These are phyloP conservation scores for Listronotus bonariensis DNA, from an alignment of 1,140 invertebrate species.

Conservation along the genomic window DNA sequence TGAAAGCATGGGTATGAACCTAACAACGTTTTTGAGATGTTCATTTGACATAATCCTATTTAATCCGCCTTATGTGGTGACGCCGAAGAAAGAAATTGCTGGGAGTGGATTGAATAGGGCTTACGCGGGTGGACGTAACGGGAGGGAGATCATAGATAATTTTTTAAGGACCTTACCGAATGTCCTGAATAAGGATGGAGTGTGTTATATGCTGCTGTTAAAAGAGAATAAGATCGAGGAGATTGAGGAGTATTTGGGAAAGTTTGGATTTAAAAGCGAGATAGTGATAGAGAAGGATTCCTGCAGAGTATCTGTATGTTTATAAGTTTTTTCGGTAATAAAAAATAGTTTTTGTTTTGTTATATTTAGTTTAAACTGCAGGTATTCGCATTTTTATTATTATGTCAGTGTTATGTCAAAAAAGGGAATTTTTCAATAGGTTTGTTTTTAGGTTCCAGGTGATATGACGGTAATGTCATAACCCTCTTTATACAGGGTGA, in stretches of 20 bases:
- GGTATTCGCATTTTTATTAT: too few species aligned
- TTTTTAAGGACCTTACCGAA: slow-evolving; percentile 70
- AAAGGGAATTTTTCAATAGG: too few species aligned
- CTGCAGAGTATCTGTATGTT: slow-evolving; percentile 59
- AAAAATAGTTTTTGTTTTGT: background rate
- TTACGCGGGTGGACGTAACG: slow-evolving; percentile 85
- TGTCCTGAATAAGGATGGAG: slow-evolving; percentile 70
- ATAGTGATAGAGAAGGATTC: slow-evolving; percentile 69
- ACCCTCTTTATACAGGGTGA: too few species aligned
- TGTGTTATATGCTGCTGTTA: slow-evolving; percentile 84
- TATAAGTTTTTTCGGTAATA: slow-evolving; percentile 53
- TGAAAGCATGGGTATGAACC: slow-evolving; percentile 71
- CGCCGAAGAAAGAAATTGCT: slow-evolving; percentile 72
- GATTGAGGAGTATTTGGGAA: slow-evolving; percentile 66
- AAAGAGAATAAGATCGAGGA: slow-evolving; percentile 84
- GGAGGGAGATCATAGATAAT: slow-evolving; percentile 79
- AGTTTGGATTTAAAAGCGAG: slow-evolving; percentile 64
- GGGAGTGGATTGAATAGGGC: slow-evolving; percentile 64
- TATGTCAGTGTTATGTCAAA: too few species aligned
- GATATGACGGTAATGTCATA: too few species aligned
- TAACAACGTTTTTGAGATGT: slow-evolving; percentile 59
- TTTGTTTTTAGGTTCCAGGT: too few species aligned
- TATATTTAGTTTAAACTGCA: background rate
- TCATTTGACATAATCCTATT: slow-evolving; percentile 88
- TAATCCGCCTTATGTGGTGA: slow-evolving; percentile 96